Evolutionary conservation across 2,888 invertebrate genomes (phyloP), one percentile per base, ranked within the genome.

Genomic region (Camponotus fellah): DNA sequence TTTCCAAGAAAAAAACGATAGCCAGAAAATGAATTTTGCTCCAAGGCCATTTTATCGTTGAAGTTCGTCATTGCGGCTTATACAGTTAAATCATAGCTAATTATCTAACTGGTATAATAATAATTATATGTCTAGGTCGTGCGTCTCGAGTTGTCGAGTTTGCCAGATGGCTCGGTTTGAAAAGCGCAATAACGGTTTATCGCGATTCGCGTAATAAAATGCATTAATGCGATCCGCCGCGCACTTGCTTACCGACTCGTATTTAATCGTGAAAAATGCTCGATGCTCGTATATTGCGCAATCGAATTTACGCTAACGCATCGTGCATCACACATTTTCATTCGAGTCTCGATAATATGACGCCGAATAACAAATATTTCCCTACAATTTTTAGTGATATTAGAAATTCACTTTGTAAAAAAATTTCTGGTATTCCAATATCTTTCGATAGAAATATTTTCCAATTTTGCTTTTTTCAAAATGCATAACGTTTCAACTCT

Each of bases 111-210:
- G 60, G 58, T 82, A 26, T 26, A 82, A 85, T 86, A 82, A 89
- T 86, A 82, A 88, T 89, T 86, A 79, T 40, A 56, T 79, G 79
- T 82, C 68, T 86, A 80, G 83, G 72, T 68, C 74, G 68, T 53
- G 71, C 14, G 32, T 74, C 72, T 79, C 21, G 58, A 79, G 74
- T 58, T 58, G 71, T 32, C 43, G 71, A 43, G 79, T 71, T 71
- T 58, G 58, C 71, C 79, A 71, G 71, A 79, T 77, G 71, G 34
- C 43, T 58, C 4, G 37, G 6, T 69, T 64, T 49, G 46, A 58
- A 17, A 12, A 37, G 58, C 12, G 49, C 60, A 40, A 6, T 62
- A 56, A 49, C 43, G 37, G 34, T 40, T 53, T 53, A 58, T 43
- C 34, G 32, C 26, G 43, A 64, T 65, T 40, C 37, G 40, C 60